A percentile compares a stretch with the other conserved stretches of the same genome.
phyloP scores from a whole-genome alignment of 2,113 vertebrate species.

The Chroicocephalus ridibundus region DNA sequence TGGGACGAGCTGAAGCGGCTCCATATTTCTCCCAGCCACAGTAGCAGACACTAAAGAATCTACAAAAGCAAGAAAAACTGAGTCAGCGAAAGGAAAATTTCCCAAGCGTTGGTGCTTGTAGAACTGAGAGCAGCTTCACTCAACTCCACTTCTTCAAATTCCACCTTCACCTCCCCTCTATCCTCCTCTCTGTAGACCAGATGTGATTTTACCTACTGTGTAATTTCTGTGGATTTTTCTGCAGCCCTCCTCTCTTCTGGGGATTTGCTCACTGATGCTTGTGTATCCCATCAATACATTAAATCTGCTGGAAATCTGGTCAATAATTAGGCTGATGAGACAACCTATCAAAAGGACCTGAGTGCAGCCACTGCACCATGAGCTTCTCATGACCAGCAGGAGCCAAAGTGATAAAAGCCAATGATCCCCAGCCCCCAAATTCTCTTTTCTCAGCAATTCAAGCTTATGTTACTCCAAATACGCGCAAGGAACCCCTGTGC shows the following conservation, averaged over 20 bases:
- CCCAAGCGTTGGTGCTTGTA: neutral
- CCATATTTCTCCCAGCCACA: neutral
- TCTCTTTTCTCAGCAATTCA: neutral
- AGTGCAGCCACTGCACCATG: neutral
- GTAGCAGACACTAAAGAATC: neutral
- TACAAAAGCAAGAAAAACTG: neutral
- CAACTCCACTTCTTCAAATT: neutral
- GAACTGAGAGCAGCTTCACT: neutral
- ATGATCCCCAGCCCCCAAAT: neutral
- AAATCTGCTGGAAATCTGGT: neutral
- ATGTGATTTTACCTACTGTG: neutral
- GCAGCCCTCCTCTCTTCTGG: neutral
- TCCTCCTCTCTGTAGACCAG: neutral
- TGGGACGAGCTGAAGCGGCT: fast-evolving
- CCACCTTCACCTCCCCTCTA: neutral
- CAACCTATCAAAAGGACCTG: neutral
- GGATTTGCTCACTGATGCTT: neutral
- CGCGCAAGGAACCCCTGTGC: fast-evolving
- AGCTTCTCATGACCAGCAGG: neutral
- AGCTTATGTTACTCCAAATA: neutral
- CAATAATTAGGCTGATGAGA: neutral
- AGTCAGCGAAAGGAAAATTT: neutral
- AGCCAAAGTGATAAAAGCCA: neutral
- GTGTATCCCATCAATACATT: neutral
- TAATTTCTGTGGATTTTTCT: neutral